A percentile compares a stretch with the other conserved stretches of the same genome.
Evolutionary conservation across 2,888 invertebrate genomes (phyloP).

Genomic region (Pycnomerus fuliginosus): DNA sequence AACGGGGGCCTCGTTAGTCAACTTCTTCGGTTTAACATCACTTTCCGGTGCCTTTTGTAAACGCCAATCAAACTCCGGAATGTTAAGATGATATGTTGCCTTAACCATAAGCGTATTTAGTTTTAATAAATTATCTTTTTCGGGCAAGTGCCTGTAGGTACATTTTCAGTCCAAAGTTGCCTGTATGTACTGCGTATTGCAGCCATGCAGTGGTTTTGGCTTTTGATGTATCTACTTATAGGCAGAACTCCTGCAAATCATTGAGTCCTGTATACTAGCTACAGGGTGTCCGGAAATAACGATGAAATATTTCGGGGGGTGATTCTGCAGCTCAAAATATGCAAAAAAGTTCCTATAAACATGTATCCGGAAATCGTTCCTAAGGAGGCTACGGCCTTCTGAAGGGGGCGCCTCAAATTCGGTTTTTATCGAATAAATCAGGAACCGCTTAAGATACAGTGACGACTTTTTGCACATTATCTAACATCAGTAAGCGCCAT

Average conservation of each 20-base stretch:
- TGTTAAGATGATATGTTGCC: constrained; percentile 37
- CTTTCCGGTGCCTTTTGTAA: constrained; percentile 34
- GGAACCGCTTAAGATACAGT: no score
- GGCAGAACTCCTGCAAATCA: background rate
- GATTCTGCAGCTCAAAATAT: no score
- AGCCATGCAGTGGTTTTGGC: no score
- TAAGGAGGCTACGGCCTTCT: no score
- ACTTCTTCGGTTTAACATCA: constrained; percentile 40
- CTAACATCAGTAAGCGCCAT: no score
- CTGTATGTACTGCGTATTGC: no score
- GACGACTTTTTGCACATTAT: no score
- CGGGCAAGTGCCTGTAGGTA: background rate
- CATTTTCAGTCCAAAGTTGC: background rate
- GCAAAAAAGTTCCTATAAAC: no score
- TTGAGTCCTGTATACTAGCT: background rate
- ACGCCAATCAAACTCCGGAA: constrained; percentile 38
- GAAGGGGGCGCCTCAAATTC: no score
- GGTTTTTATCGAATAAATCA: no score
- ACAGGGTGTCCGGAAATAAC: background rate
- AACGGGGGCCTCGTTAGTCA: constrained; percentile 45
- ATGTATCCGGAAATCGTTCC: no score
- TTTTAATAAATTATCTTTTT: constrained; percentile 18
- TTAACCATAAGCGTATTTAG: constrained; percentile 20
- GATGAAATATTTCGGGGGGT: no score
- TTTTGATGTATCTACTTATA: background rate